phyloP scores from a whole-genome alignment of 1,140 invertebrate species.

The Drosophila ercepeae region DNA sequence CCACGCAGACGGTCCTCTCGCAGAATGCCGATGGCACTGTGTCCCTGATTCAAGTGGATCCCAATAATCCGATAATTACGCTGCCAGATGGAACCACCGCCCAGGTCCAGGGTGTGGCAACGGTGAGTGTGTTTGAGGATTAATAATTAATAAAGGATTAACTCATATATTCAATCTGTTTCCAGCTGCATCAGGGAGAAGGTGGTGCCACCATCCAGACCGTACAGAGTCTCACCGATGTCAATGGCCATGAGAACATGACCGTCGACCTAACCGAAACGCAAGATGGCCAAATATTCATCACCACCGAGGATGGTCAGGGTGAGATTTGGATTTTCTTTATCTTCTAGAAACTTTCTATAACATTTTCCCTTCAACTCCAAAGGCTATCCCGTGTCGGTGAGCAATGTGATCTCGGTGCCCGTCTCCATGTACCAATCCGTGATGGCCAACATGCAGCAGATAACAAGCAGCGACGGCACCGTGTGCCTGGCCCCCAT shows the following conservation, averaged over 20 bases:
- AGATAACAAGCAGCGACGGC: slow-evolving; percentile 89
- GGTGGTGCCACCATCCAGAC: slow-evolving; percentile 89
- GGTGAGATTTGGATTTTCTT: too few species aligned
- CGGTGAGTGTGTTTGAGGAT: slow-evolving; percentile 86
- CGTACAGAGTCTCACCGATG: slow-evolving; percentile 87
- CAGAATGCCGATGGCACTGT: slow-evolving; percentile 98
- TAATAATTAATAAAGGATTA: too few species aligned
- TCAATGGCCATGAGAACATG: slow-evolving; percentile 88
- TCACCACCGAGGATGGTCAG: slow-evolving; percentile 96
- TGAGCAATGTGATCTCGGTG: slow-evolving; percentile 97
- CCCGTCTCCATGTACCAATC: slow-evolving; percentile 98
- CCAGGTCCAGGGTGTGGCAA: slow-evolving; percentile 95
- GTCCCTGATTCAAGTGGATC: slow-evolving; percentile 98
- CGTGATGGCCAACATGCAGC: slow-evolving; percentile 96
- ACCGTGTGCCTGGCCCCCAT: slow-evolving; percentile 93
- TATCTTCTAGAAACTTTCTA: too few species aligned
- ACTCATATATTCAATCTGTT: background rate
- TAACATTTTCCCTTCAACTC: too few species aligned
- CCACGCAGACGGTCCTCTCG: slow-evolving; percentile 95
- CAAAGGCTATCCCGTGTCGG: slow-evolving; percentile 91
- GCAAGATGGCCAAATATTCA: slow-evolving; percentile 97
- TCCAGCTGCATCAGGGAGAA: slow-evolving; percentile 92
- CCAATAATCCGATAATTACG: slow-evolving; percentile 96
- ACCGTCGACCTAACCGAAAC: slow-evolving; percentile 95
- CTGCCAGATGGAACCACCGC: slow-evolving; percentile 97